Conservation (phyloP, 2,797 vertebrate genomes). For the Darevskia nairensis region DNA sequence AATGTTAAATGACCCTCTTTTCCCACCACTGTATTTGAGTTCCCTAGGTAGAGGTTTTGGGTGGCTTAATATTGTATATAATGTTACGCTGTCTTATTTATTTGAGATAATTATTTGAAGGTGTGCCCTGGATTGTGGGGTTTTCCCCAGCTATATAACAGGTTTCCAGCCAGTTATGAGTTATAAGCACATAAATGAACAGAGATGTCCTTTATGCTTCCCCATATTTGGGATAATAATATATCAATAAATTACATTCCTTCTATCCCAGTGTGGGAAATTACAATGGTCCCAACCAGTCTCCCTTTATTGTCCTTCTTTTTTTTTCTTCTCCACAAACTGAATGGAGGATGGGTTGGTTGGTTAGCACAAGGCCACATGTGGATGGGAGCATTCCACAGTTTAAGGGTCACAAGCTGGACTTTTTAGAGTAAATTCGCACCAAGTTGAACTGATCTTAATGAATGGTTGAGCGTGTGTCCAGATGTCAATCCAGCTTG, state of each 20-base stretch:
- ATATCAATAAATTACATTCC: slow-evolving; percentile 68
- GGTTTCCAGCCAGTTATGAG: slow-evolving; percentile 76
- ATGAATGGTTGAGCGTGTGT: background rate
- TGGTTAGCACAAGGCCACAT: background rate
- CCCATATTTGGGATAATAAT: slow-evolving; percentile 83
- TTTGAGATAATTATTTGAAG: slow-evolving; percentile 83
- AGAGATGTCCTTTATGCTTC: slow-evolving; percentile 77
- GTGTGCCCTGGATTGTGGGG: slow-evolving; percentile 85
- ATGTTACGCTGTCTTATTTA: slow-evolving; percentile 83
- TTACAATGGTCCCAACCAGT: background rate
- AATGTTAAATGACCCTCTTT: slow-evolving; percentile 71
- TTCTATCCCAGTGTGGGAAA: slow-evolving; percentile 17
- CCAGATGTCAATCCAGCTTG: background rate
- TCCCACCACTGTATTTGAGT: slow-evolving; percentile 71
- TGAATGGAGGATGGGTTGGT: background rate
- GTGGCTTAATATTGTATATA: slow-evolving; percentile 80
- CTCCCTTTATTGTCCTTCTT: background rate
- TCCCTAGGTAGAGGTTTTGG: slow-evolving; percentile 62
- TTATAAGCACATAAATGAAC: slow-evolving; percentile 84
- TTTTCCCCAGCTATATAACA: slow-evolving; percentile 86
- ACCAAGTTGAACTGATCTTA: slow-evolving; percentile 3
- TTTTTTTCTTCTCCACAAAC: background rate
- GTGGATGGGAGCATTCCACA: background rate
- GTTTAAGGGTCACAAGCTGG: background rate
- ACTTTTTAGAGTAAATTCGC: background rate